These are phyloP conservation scores for Drosophila mojavensis DNA, from an alignment of 1,140 invertebrate species.

Conservation along the genomic window DNA sequence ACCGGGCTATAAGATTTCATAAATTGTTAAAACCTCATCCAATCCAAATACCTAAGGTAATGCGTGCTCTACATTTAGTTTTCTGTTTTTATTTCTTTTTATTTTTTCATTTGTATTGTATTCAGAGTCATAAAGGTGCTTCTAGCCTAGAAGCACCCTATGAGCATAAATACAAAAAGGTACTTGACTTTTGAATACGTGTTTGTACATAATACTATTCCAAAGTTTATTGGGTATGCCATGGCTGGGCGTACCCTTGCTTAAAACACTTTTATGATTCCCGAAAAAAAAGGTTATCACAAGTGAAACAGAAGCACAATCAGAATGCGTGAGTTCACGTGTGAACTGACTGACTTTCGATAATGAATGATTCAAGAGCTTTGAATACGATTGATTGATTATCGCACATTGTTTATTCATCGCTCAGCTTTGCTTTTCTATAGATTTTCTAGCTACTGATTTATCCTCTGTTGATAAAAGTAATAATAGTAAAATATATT, in stretches of 20 bases:
- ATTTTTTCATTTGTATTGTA: no score
- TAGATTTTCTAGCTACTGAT: no score
- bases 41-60: not conserved
- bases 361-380: conserved; percentile 47
- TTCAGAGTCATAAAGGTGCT: not conserved
- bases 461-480: not conserved
- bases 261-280: not conserved
- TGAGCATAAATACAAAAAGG: not conserved
- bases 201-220: conserved; percentile 2
- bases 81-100: not conserved
- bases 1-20: conserved; percentile 29
- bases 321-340: conserved; percentile 45
- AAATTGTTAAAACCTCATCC: conserved; percentile 23
- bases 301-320: conserved; percentile 4
- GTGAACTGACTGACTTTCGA: conserved; percentile 59
- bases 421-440: not conserved
- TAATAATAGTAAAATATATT: not conserved
- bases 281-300: conserved; percentile 24
- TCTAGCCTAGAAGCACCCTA: not conserved
- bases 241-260: not conserved
- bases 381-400: conserved; percentile 41
- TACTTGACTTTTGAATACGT: not conserved
- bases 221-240: conserved; percentile 7
- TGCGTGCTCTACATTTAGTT: conserved; percentile 17
- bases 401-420: conserved; percentile 40